Conservation (phyloP, 2,797 vertebrate genomes). For the Alcedo quadribrachys region DNA sequence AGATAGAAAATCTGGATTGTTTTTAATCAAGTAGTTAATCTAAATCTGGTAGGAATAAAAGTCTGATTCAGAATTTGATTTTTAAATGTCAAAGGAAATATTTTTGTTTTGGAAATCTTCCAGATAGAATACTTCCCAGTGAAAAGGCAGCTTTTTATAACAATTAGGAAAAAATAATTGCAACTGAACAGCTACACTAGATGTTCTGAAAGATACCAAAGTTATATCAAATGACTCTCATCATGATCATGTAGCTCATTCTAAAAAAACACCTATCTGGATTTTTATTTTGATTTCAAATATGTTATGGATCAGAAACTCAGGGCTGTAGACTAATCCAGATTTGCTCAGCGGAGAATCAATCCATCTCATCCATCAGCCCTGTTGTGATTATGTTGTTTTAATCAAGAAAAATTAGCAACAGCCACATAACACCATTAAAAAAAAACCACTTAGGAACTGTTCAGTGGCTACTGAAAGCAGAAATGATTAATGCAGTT, state of each 20-base stretch:
- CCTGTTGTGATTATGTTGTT: background rate
- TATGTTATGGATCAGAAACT: background rate
- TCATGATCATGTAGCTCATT: background rate
- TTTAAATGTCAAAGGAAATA: slow-evolving; percentile 30
- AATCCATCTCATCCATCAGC: background rate
- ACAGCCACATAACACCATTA: background rate
- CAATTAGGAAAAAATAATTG: slow-evolving; percentile 8
- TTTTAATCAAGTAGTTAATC: background rate
- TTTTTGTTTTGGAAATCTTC: slow-evolving; percentile 26
- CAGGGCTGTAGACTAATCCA: background rate
- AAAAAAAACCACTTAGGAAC: background rate
- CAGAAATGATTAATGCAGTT: background rate
- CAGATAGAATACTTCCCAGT: background rate
- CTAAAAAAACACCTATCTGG: background rate
- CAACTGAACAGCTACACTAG: background rate
- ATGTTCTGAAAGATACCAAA: background rate
- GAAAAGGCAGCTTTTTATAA: background rate
- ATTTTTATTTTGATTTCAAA: slow-evolving; percentile 35
- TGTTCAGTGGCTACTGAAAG: background rate
- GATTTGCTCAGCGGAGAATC: background rate
- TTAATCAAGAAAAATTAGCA: slow-evolving; percentile 20
- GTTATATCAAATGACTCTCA: background rate
- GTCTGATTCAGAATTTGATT: background rate
- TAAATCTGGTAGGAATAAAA: background rate
- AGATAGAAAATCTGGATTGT: background rate